Evolutionary conservation across 2,888 invertebrate species (phyloP).

Genomic region (Dichetophora obliterata): DNA sequence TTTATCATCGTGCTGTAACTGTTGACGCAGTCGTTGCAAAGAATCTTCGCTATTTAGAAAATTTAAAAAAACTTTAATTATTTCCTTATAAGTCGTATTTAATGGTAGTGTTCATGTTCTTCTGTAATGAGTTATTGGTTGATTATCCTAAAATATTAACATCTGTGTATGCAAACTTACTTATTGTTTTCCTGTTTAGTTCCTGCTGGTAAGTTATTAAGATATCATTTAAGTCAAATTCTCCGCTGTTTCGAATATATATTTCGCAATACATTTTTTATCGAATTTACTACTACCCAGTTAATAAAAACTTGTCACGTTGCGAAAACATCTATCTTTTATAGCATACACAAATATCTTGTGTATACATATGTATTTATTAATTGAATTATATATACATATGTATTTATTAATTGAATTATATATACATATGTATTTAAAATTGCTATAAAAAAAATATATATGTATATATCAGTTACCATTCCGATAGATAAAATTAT

Average conservation of each 20-base stretch:
- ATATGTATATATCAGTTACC: too few species aligned
- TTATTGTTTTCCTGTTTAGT: too few species aligned
- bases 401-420: neutral
- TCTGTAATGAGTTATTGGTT: neutral
- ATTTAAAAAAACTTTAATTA: neutral
- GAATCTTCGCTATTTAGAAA: conserved; percentile 7
- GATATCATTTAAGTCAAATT: too few species aligned
- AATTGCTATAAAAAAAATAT: too few species aligned
- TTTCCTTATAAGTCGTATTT: neutral
- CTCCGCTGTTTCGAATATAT: neutral
- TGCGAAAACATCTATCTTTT: neutral
- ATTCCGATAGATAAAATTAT: too few species aligned
- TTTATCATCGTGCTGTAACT: conserved; percentile 30
- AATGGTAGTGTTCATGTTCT: neutral
- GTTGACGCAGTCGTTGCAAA: conserved; percentile 37
- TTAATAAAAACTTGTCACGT: neutral
- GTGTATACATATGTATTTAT: neutral
- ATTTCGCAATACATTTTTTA: neutral
- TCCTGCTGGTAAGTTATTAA: too few species aligned
- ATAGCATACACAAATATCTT: neutral
- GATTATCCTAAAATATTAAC: too few species aligned
- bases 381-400: too few species aligned
- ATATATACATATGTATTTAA: neutral
- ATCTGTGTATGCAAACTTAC: too few species aligned
- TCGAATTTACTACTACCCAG: neutral